Evolutionary conservation across 2,888 invertebrate genomes (phyloP), one percentile per base, ranked within the genome.

Genomic region (Drosophila hamatofila): DNA sequence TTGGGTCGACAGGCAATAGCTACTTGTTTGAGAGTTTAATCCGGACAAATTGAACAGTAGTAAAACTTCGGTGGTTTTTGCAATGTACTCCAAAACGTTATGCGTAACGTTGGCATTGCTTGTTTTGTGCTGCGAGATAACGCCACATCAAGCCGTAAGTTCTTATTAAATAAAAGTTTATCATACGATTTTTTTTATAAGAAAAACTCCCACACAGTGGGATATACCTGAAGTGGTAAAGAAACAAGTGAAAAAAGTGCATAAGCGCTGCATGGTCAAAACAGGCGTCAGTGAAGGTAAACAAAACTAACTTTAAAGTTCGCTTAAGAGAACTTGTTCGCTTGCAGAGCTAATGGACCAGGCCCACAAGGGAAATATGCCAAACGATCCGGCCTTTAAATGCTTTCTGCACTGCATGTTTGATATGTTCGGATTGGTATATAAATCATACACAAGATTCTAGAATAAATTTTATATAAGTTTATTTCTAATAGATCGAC

Each of bases 381-480:
- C 92, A 12, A 67, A 75, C 14, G 88, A 91, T 68, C 80, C 73
- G 12, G 59, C 66, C 9, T 76, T 92, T 1, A 88, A 92, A 61
- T 92, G 92, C 41, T 92, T 92, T 58, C 48, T 92, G 0, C 90
- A 92, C 51, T 92, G 92, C 70, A 77, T 93, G 63, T 86, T 92
- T 42, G 83, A 92, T n/a, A 86, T 81, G 62, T 81, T 91, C 30
- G 92, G 92, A 46, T 71, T 93, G 78, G 92, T 93, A 60, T 75
- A 90, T 62, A 41, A 9, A 11, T 1, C 5, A 3, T 3, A 12
- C 0, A 12, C 6, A 9, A n/a, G n/a, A n/a, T 0, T 57, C 9
- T 2, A 25, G 14, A 14, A n/a, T 30, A 18, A 14, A 25, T 25
- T 16, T n/a, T 16, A 25, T 37, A 12, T n/a, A 25, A 25, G 1